Evolutionary conservation across 2,888 invertebrate genomes (phyloP).

Genomic region (Pherbina coryleti): DNA sequence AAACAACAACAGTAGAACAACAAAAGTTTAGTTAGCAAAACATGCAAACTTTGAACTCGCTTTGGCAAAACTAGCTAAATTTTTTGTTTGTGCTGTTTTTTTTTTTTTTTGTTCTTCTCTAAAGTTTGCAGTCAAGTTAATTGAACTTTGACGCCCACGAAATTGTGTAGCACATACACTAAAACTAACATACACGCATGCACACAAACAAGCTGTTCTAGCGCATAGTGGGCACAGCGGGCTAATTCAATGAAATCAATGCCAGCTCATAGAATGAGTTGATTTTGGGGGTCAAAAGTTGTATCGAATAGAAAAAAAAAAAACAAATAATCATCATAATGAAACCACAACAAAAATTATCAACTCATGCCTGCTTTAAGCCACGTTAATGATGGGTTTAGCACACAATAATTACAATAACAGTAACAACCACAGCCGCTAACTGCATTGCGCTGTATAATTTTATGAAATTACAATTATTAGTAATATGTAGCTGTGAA

Average conservation of each 20-base stretch:
- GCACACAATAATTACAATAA: constrained; percentile 1
- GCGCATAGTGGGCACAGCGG: no score
- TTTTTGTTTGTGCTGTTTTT: background rate
- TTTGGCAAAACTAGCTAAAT: background rate
- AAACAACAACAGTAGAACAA: constrained; percentile 48
- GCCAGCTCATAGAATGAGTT: background rate
- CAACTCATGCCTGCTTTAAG: no score
- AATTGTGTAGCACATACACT: background rate
- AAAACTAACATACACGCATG: background rate
- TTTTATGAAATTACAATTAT: no score
- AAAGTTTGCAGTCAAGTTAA: constrained; percentile 13
- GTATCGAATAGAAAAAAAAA: no score
- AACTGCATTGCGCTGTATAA: constrained; percentile 3
- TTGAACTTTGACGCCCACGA: constrained; percentile 22
- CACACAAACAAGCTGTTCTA: no score
- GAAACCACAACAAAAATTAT: no score
- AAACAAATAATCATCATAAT: no score
- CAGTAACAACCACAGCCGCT: constrained; percentile 12
- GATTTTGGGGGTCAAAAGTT: no score
- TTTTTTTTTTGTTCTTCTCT: no score
- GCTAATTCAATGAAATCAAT: background rate
- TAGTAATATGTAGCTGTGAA: background rate
- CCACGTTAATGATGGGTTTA: no score
- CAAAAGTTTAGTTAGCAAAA: constrained; percentile 42
- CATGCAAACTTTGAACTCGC: background rate